phyloP scores from a whole-genome alignment of 2,113 vertebrate genomes.

The Tauraco erythrolophus region DNA sequence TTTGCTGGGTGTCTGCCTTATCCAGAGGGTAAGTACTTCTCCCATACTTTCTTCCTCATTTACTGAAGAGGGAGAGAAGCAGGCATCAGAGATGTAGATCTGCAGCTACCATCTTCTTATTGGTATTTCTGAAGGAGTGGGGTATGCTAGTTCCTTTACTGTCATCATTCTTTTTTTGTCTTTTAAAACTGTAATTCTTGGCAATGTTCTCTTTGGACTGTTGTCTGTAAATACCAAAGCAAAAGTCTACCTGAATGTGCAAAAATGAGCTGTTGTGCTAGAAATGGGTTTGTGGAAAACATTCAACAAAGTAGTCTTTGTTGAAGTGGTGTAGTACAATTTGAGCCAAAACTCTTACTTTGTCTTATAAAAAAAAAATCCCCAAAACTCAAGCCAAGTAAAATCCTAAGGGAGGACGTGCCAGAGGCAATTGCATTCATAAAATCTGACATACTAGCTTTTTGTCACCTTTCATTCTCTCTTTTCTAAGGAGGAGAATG shows the following conservation, averaged over 20 bases:
- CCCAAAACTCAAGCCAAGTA: background rate
- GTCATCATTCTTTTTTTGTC: background rate
- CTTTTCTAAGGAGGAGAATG: background rate
- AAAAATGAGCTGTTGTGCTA: background rate
- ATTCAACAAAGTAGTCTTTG: background rate
- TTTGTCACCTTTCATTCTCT: background rate
- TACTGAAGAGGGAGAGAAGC: background rate
- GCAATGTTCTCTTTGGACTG: conserved; percentile 2
- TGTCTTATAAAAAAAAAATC: background rate
- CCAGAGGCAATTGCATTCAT: background rate
- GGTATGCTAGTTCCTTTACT: background rate
- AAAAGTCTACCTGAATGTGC: background rate
- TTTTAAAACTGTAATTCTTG: conserved; percentile 17
- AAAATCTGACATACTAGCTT: background rate
- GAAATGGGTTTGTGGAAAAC: background rate
- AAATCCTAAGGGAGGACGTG: background rate
- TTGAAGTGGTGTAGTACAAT: background rate
- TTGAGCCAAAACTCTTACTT: background rate
- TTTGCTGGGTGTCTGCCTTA: background rate
- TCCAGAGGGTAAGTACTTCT: background rate
- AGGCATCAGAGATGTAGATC: background rate
- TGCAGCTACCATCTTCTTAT: background rate
- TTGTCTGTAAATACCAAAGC: background rate
- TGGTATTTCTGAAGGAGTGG: background rate
- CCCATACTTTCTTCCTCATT: background rate